These are phyloP conservation scores for Enteromius afrohamiltoni DNA, from an alignment of 2,797 vertebrate genomes.

Conservation along the genomic window DNA sequence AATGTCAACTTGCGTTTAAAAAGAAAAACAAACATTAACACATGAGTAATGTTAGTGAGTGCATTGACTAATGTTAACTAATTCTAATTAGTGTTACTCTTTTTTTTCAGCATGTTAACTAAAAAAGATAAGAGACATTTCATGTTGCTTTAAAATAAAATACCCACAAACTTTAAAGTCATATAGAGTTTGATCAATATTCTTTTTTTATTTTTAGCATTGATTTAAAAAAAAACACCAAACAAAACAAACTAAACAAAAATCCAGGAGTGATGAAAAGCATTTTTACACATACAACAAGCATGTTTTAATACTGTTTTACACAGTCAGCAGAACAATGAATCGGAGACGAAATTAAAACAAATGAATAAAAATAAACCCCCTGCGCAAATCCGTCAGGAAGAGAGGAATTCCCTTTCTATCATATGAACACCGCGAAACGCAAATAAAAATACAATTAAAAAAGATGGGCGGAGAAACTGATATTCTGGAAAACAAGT, in stretches of 20 bases:
- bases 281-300: slow-evolving; percentile 49
- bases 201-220: slow-evolving; percentile 50
- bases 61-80: neutral
- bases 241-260: slow-evolving; percentile 28
- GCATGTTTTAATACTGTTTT: slow-evolving; percentile 59
- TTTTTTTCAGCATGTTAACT: neutral
- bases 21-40: too few species aligned
- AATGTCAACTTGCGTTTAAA: too few species aligned
- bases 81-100: neutral
- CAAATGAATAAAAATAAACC: slow-evolving; percentile 14
- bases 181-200: slow-evolving; percentile 32
- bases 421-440: slow-evolving; percentile 14
- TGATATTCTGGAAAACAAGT: slow-evolving; percentile 27
- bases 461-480: slow-evolving; percentile 12
- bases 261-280: slow-evolving; percentile 48
- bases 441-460: slow-evolving; percentile 15
- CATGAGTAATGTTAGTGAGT: neutral
- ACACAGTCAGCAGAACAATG: slow-evolving; percentile 48
- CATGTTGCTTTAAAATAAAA: neutral
- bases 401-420: slow-evolving; percentile 28
- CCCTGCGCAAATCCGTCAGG: neutral
- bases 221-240: slow-evolving; percentile 18
- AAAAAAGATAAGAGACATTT: neutral
- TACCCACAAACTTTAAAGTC: slow-evolving; percentile 21
- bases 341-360: slow-evolving; percentile 24